Percentiles rank a stretch among this genome's conserved stretches.
These are phyloP conservation scores for Latrodectus hesperus DNA, from an alignment of 2,888 invertebrate species.

Conservation along the genomic window DNA sequence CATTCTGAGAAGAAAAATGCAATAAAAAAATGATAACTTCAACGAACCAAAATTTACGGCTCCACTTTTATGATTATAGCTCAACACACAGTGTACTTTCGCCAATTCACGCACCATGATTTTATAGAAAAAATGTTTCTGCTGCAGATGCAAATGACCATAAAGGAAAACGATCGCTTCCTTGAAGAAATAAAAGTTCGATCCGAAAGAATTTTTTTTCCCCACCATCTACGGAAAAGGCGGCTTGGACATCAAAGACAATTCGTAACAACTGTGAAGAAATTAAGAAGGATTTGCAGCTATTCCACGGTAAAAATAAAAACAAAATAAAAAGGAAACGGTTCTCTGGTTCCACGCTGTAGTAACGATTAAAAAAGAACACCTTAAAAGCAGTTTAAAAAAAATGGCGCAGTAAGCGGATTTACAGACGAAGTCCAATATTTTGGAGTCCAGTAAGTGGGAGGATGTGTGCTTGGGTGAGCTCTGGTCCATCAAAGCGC, in stretches of 20 bases:
- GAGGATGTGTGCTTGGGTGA: conserved; percentile 45
- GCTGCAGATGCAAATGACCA: no score
- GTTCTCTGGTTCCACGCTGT: conserved; percentile 13
- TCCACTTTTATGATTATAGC: no score
- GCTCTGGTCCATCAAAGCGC: conserved; percentile 41
- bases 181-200: background rate
- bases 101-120: no score
- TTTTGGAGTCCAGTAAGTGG: background rate
- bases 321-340: conserved; percentile 6
- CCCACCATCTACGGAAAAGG: no score
- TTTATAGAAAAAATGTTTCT: no score
- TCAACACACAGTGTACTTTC: no score
- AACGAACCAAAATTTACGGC: no score
- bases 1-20: no score
- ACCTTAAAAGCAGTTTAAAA: background rate
- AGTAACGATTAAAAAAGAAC: conserved; percentile 3
- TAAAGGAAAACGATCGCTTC: background rate
- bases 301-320: background rate
- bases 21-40: no score
- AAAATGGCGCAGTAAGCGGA: conserved; percentile 12
- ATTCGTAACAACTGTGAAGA: no score
- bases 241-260: no score
- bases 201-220: background rate
- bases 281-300: no score
- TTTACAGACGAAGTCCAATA: conserved; percentile 30